Evolutionary conservation across 2,797 vertebrate species (phyloP), one percentile per base, ranked within the genome.

Genomic region (Acanthurus lineatus): DNA sequence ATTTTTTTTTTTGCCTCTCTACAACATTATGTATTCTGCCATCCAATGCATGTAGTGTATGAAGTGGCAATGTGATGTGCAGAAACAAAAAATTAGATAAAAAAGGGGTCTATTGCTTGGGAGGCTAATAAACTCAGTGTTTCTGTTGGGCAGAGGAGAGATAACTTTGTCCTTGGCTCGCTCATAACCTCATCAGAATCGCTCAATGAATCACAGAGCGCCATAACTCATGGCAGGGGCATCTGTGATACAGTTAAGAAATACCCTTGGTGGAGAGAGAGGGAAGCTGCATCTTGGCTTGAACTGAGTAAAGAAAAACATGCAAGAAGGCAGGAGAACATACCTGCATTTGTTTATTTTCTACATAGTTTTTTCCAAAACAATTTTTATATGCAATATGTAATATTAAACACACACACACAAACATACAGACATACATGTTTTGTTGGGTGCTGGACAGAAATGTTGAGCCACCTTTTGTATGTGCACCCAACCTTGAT

Each of bases 131-230:
- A 93, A 95, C 83, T 84, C 85, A n/a, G 79, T 85, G 90, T 92
- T 94, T 92, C 88, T 87, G 88, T 89, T 92, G 88, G 79, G 85
- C 67, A 91, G 79, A 90, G 87, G 86, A 93, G 85, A 91, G 91
- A 92, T 92, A 92, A 91, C 90, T 94, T 93, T 91, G 92, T 92
- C 92, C 92, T 94, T 93, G 92, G 88, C 87, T 94, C 69, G 82
- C 90, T 93, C 84, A 93, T 92, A 93, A 93, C 90, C 91, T 93
- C 92, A 94, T 94, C 89, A 92, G 90, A 93, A 92, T 88, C 88
- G 79, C 88, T 94, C 93, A 93, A 92, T 92, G 90, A 93, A 92
- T 93, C 91, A 91, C 86, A 10, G 49, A 66, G 86, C 63, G 20
- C 85, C 86, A 90, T 93, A 88, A 92, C 87, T 94, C 90, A 91